Conservation (phyloP, 1,140 invertebrate species). For the Amyelois transitella region DNA sequence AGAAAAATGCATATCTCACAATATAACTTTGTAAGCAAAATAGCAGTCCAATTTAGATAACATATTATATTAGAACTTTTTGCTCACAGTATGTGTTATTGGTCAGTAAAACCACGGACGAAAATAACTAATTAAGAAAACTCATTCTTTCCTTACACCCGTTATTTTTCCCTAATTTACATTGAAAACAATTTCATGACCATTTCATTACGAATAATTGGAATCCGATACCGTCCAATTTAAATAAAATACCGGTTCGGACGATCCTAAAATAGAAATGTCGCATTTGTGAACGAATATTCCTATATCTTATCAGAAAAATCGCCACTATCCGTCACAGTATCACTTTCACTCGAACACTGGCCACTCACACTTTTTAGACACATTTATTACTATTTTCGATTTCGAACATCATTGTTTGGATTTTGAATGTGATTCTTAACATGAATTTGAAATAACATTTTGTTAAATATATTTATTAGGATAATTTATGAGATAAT, state of each 20-base stretch:
- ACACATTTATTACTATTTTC: not conserved
- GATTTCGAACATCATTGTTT: not conserved
- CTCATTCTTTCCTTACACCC: too few species aligned
- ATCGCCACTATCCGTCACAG: slow-evolving; percentile 5
- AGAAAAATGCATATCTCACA: too few species aligned
- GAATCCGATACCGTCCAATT: not conserved
- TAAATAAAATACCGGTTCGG: not conserved
- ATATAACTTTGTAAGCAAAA: too few species aligned
- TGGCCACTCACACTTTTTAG: not conserved
- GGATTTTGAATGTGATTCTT: too few species aligned
- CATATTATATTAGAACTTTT: too few species aligned
- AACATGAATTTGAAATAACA: too few species aligned
- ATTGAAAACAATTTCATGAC: not conserved
- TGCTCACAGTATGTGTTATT: too few species aligned
- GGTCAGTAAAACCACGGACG: too few species aligned
- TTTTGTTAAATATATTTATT: too few species aligned
- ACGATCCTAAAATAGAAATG: not conserved
- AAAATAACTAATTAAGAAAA: too few species aligned
- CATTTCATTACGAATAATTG: not conserved
- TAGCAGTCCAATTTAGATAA: too few species aligned
- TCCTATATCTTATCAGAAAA: slow-evolving; percentile 17
- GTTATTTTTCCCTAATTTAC: not conserved
- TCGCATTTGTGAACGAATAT: slow-evolving; percentile 8
- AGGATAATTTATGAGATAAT: slow-evolving; percentile 3
- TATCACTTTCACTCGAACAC: slow-evolving; percentile 8